Base-by-base conservation (phyloP, 1,140 invertebrate species). In the Brachionus paranguensis region DNA sequence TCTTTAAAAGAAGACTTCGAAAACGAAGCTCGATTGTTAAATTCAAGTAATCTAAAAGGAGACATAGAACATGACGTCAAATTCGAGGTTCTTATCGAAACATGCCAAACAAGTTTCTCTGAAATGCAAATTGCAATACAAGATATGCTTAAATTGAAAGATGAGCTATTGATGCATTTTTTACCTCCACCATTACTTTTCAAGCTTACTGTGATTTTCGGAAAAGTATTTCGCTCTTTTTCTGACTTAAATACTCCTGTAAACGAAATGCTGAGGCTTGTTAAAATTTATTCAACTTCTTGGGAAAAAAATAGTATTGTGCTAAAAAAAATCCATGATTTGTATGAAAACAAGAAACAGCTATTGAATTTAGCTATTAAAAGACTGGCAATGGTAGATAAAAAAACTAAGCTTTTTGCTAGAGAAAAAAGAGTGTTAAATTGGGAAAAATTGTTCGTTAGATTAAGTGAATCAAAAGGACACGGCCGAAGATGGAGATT, bases 241-340 rank as follows among this genome's bases (percentile, higher is more conserved):
- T 72, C 78, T 27, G 88, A 89, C 74, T 76, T 88, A 29, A 86
- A 88, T 64, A 87, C 86, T 85, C 88, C 89, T 27, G 85, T 88
- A 17, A 87, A 87, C 85, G 89, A 90, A 83, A 78, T 90, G 20
- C 86, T 89, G 1, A 85, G 89, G 50, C 76, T 90, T 33, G 89
- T 90, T 7, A 85, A 87, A 45, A 86, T 89, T 3, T 90, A 89
- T 85, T 89, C 88, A 8, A 87, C 87, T 17, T 87, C 88, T 0
- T 90, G 88, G 88, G 89, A 89, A 81, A 88, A 89, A 65, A 90
- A 89, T 76, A 88, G 87, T 85, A 86, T 87, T n/a, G 87, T 87
- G 0, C 83, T 89, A 14, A 88, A 88, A 83, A 90, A 89, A 85
- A 85, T 90, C 8, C 87, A 89, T 78, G 88, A 89, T 70, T 87